These are phyloP conservation scores for Pocillopora meandrina DNA, from an alignment of 92 coral and sea anemone genomes.

Conservation along the genomic window DNA sequence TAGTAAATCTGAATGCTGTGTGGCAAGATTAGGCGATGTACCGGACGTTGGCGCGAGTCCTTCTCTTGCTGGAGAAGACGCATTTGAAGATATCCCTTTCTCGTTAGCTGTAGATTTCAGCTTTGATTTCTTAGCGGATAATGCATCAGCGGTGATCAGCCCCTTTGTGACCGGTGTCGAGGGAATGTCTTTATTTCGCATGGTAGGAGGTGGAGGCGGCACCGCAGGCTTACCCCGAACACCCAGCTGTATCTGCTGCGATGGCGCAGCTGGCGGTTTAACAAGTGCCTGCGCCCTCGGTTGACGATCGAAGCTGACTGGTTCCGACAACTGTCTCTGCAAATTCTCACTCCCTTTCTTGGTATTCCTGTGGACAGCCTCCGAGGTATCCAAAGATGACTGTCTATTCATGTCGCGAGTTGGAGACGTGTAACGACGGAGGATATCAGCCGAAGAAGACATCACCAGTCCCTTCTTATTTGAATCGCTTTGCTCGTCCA, in stretches of 20 bases:
- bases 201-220: slow-evolving; percentile 56
- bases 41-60: slow-evolving; percentile 49
- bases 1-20: slow-evolving; percentile 66
- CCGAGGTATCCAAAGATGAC: slow-evolving; percentile 37
- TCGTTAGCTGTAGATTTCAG: slow-evolving; percentile 57
- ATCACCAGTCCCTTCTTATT: neutral
- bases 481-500: neutral
- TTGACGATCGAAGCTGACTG: slow-evolving; percentile 20
- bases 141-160: slow-evolving; percentile 71
- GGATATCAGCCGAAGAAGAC: slow-evolving; percentile 43
- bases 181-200: slow-evolving; percentile 46
- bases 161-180: slow-evolving; percentile 75
- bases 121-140: slow-evolving; percentile 64
- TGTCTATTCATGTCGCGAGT: slow-evolving; percentile 49
- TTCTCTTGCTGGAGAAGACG: slow-evolving; percentile 44
- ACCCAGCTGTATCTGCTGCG: slow-evolving; percentile 22
- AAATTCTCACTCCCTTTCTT: neutral
- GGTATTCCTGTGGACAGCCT: neutral
- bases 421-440: slow-evolving; percentile 39
- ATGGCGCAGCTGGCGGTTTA: slow-evolving; percentile 5
- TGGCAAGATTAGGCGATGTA: slow-evolving; percentile 31
- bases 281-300: neutral
- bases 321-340: slow-evolving; percentile 29
- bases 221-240: slow-evolving; percentile 23
- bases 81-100: slow-evolving; percentile 38